Evolutionary conservation across 2,888 invertebrate genomes (phyloP), one percentile per base, ranked within the genome.

Genomic region (Leptopilina myrica): DNA sequence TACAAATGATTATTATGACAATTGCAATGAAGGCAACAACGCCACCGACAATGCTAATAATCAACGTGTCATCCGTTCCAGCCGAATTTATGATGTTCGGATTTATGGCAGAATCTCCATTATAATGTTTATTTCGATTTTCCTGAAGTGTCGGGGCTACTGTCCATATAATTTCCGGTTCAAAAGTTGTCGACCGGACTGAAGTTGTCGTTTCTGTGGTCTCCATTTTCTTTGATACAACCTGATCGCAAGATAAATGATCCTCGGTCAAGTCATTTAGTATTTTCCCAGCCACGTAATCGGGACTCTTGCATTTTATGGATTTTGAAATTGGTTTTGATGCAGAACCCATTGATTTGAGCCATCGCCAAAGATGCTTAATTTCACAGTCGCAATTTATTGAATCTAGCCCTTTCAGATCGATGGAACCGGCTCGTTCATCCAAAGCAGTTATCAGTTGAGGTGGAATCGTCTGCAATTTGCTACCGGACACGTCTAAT

Each of bases 1-100:
- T 96, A 89, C 98, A 98, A 84, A 97, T 97, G n/a, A 95, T 95
- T 46, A 98, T 95, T 56, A 98, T 96, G 77, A 98, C 93, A 83
- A 98, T 96, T 12, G 96, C 96, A 84, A 98, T 97, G 89, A 98
- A 97, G 1, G 96, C 97, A 0, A 98, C 97, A 0, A 98, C 97
- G 1, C 98, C 97, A 0, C 97, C 97, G 0, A 98, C 97, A 84
- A 98, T 98, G n/a, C 97, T 97, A 80, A 98, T 98, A 76, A 98
- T 98, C n/a, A 98, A 93, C 5, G 97, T 97, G 86, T 98, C 98
- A 87, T 98, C 98, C 87, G 97, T 97, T 78, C 94, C 95, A 9
- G 65, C 65, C 1, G 67, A 67, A 20, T 15, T 67, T 15, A 67
- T 49, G 26, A 67, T 67, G 12, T 96, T 94, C 0, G 95, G 92